Conservation (phyloP, 2,888 invertebrate species). For the Andricus quercusramuli region DNA sequence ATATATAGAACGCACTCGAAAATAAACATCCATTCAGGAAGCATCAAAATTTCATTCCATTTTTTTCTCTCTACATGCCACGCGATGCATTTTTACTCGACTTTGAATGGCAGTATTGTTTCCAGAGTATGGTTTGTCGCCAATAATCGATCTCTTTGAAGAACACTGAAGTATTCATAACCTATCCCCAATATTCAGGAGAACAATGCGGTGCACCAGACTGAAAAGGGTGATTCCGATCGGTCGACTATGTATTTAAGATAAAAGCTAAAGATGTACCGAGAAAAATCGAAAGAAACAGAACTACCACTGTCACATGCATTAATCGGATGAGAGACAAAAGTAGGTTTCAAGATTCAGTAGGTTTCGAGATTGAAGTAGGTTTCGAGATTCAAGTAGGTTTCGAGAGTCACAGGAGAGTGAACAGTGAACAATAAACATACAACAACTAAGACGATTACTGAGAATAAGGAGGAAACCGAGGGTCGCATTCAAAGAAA, state of each 20-base stretch:
- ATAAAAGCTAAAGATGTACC: background rate
- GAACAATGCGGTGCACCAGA: conserved; percentile 32
- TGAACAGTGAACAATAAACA: background rate
- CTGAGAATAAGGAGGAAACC: background rate
- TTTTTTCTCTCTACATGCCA: conserved; percentile 4
- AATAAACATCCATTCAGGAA: background rate
- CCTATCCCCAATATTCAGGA: conserved; percentile 35
- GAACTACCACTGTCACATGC: background rate
- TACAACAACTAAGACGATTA: conserved; percentile 24
- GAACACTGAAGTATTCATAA: conserved; percentile 37
- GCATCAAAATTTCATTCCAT: conserved; percentile 2
- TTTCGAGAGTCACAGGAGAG: background rate
- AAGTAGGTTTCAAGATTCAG: background rate
- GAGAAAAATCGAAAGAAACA: conserved; percentile 17
- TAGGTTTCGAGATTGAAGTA: background rate
- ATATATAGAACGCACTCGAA: background rate
- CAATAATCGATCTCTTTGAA: conserved; percentile 41
- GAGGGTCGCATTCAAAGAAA: conserved; percentile 22
- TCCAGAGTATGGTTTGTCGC: conserved; percentile 31
- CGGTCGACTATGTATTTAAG: conserved; percentile 33
- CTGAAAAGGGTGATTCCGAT: conserved; percentile 29
- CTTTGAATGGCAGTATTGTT: conserved; percentile 26
- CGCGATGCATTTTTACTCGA: conserved; percentile 38
- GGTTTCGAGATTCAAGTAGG: too few species aligned
- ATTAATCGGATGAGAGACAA: conserved; percentile 35